phyloP scores from a whole-genome alignment of 2,797 vertebrate genomes.

The Gymnopithys bicolor region DNA sequence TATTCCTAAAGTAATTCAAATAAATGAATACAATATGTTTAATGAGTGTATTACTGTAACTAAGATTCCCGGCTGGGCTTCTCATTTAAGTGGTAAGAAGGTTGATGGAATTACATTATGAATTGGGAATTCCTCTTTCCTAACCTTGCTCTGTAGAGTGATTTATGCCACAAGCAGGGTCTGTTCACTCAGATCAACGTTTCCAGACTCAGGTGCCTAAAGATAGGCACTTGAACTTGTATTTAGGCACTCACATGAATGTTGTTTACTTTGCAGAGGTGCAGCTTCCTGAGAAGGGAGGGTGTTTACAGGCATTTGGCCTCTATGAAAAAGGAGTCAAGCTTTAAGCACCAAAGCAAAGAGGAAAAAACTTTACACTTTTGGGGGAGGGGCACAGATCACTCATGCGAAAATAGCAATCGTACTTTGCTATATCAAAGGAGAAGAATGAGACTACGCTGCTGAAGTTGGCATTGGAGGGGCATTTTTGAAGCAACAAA shows the following conservation, averaged over 20 bases:
- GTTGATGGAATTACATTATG: slow-evolving; percentile 36
- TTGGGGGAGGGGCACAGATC: neutral
- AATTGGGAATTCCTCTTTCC: neutral
- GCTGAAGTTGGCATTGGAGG: neutral
- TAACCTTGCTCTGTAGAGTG: neutral
- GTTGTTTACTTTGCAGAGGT: slow-evolving; percentile 11
- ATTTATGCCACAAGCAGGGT: neutral
- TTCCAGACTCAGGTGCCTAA: neutral
- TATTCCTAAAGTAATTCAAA: slow-evolving; percentile 35
- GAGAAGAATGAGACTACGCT: neutral
- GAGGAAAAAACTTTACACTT: neutral
- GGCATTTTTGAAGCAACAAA: neutral
- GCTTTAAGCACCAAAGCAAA: neutral
- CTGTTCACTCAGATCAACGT: neutral
- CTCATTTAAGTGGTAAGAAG: slow-evolving; percentile 38
- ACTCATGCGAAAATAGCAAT: neutral
- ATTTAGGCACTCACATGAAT: neutral
- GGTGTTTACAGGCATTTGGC: neutral
- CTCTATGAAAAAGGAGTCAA: neutral
- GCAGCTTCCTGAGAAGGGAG: neutral
- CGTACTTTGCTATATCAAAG: neutral
- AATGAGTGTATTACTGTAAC: slow-evolving; percentile 38
- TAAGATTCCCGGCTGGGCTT: slow-evolving; percentile 30
- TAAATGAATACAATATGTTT: slow-evolving; percentile 35
- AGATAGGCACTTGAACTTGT: neutral